phyloP scores from a whole-genome alignment of 2,888 invertebrate species.

The Neoaliturus tenellus region DNA sequence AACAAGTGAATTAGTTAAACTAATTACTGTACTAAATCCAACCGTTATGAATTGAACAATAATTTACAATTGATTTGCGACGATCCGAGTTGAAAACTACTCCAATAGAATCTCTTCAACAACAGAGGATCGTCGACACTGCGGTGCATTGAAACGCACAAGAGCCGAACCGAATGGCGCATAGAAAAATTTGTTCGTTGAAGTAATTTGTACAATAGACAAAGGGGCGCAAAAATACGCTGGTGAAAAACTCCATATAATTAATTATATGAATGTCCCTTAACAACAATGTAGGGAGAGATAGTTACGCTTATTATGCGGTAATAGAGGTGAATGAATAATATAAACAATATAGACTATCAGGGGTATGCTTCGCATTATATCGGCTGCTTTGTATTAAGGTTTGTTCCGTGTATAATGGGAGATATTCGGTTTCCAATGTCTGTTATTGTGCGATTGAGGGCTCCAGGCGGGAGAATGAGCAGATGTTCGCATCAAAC shows the following conservation, averaged over 20 bases:
- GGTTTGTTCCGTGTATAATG: background rate
- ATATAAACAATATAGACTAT: background rate
- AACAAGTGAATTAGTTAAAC: background rate
- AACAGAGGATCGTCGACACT: no score
- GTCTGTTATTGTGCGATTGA: background rate
- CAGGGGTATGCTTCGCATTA: background rate
- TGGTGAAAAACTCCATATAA: background rate
- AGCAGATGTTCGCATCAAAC: background rate
- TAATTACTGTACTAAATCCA: slow-evolving; percentile 3
- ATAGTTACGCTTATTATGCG: background rate
- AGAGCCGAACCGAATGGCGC: background rate
- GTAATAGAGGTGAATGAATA: background rate
- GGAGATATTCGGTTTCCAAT: background rate
- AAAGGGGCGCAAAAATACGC: background rate
- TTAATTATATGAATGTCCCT: background rate
- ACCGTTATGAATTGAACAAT: background rate
- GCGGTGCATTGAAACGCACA: background rate
- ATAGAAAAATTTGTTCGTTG: slow-evolving; percentile 7
- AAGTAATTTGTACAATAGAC: slow-evolving; percentile 9
- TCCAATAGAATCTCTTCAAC: background rate
- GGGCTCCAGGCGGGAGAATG: no score
- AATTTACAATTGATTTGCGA: slow-evolving; percentile 36
- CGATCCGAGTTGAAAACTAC: slow-evolving; percentile 17
- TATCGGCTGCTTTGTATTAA: background rate
- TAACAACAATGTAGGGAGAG: background rate